Evolutionary conservation across 2,113 vertebrate genomes (phyloP).

Genomic region (Malurus melanocephalus): DNA sequence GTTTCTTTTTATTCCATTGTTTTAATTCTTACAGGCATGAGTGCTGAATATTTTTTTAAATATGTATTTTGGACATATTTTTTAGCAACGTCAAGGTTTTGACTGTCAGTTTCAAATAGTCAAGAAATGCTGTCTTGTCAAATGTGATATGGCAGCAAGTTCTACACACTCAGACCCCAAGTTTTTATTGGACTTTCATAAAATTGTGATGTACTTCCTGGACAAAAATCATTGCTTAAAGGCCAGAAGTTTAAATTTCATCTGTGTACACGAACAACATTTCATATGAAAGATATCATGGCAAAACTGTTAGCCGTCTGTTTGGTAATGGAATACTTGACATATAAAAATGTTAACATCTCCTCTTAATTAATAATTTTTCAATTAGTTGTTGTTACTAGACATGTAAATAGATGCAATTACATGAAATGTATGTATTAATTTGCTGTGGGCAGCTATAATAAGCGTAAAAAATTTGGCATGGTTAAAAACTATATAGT

Average conservation of each 20-base stretch:
- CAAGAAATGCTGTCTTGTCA: background rate
- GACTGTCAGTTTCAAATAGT: background rate
- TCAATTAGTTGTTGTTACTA: background rate
- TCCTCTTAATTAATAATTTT: background rate
- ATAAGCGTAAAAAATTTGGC: background rate
- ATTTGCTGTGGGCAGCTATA: background rate
- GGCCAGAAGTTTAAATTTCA: background rate
- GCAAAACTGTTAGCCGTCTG: background rate
- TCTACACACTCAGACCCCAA: background rate
- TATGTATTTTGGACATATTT: accelerated
- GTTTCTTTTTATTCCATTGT: background rate
- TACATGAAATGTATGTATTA: background rate
- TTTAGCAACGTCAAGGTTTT: background rate
- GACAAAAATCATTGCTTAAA: background rate
- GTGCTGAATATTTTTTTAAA: background rate
- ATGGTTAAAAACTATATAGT: background rate
- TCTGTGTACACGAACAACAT: background rate
- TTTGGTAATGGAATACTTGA: background rate
- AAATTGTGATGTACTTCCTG: background rate
- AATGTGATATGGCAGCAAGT: background rate
- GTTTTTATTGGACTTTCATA: background rate
- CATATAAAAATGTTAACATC: background rate
- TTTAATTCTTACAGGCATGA: background rate
- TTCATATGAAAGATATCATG: background rate
- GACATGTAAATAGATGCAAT: background rate